These are phyloP conservation scores for Lepidurus apus DNA, from an alignment of 1,140 invertebrate species.

Conservation along the genomic window DNA sequence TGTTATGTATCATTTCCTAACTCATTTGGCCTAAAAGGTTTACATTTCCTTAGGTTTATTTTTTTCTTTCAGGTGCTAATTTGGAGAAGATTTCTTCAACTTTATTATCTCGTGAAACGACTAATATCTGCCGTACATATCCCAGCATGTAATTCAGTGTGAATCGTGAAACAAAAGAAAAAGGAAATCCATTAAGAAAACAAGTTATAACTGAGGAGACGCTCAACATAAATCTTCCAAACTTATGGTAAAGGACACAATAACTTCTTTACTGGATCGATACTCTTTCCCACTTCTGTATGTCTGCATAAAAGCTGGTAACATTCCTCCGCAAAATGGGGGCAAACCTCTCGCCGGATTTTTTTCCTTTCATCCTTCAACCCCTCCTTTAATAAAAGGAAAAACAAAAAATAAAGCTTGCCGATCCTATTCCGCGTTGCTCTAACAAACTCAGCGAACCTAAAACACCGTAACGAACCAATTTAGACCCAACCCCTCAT, in stretches of 20 bases:
- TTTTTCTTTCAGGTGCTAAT: not conserved
- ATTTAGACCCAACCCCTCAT: not conserved
- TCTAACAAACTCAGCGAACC: not conserved
- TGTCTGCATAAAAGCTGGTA: not conserved
- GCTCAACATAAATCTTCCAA: not conserved
- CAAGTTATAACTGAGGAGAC: not conserved
- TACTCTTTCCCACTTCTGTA: not conserved
- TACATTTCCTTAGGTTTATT: not conserved
- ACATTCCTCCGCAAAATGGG: not conserved
- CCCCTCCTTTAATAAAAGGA: not conserved
- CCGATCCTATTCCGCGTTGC: not conserved
- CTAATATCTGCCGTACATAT: not conserved
- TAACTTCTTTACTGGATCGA: conserved; percentile 11
- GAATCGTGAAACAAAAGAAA: not conserved
- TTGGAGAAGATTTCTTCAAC: not conserved
- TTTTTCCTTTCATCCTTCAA: not conserved
- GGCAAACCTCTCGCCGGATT: not conserved
- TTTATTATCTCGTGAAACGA: not conserved
- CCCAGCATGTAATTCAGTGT: not conserved
- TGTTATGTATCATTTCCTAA: not conserved
- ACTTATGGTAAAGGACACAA: not conserved
- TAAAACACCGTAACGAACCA: not conserved
- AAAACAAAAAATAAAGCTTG: not conserved
- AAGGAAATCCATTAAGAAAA: not conserved
- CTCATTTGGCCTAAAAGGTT: not conserved